Evolutionary conservation across 2,797 vertebrate genomes (phyloP), one percentile per base, ranked within the genome.

Genomic region (Typhlichthys eigenmanni): DNA sequence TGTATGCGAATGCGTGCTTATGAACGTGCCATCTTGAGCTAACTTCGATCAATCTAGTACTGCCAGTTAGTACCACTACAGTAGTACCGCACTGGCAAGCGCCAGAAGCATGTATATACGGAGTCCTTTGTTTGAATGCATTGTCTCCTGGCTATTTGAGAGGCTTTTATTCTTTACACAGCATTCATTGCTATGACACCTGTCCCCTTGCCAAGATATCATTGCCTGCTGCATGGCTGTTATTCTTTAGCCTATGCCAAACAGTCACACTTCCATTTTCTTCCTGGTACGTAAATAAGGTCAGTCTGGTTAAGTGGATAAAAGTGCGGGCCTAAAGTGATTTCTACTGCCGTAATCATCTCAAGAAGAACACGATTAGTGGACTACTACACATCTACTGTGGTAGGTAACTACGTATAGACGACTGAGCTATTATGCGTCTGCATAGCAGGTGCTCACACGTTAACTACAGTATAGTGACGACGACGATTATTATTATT

Each of bases 41-140:
- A 2, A 5, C 8, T 8, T 45, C 13, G 14, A 17, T 7, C 7
- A 14, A n/a, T 60, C 62, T 7, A 38, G 62, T 4, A 71, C 14
- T 59, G 62, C 17, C 14, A 10, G 3, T 16, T 19, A 29, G 24
- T 29, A 29, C 24, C 4, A 29, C 24, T 29, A 29, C 24, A 29
- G 24, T 29, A 29, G 24, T 29, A 29, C 24, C 3, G 24, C 24
- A 45, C n/a, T 59, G 65, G 82, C 69, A 75, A 77, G 78, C 66
- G 45, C 80, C 67, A 78, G 82, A 80, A 80, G 81, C 80, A 80
- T 49, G 45, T 54, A 57, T 75, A 1, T 55, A 2, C 60, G 50
- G 16, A 1, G 54, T 76, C 62, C 32, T 70, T 67, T 84, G 75
- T 84, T 61, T 47, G 29, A 0, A 48, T 46, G 14, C 55, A 53